Evolutionary conservation across 1,140 invertebrate genomes (phyloP).

Genomic region (Ceratina australensis): DNA sequence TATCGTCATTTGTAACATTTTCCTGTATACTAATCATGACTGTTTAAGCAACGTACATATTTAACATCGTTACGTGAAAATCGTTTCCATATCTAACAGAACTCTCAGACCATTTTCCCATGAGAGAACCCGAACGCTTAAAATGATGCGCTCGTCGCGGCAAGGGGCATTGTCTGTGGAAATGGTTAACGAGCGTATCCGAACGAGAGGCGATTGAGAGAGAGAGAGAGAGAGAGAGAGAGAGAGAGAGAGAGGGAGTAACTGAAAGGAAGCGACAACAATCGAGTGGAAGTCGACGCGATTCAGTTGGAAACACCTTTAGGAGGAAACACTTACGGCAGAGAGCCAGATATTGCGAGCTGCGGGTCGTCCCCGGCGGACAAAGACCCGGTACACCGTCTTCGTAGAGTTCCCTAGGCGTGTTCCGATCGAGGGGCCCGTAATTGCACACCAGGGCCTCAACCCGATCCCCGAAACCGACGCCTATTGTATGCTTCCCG

Average conservation of each 20-base stretch:
- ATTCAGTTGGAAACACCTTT: background rate
- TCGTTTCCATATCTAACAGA: background rate
- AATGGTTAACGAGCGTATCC: conserved; percentile 10
- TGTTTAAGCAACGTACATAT: no score
- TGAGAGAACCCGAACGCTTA: background rate
- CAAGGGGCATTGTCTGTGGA: conserved; percentile 1
- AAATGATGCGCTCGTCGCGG: conserved; percentile 2
- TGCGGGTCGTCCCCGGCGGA: conserved; percentile 67
- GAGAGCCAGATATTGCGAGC: conserved; percentile 65
- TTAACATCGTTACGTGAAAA: background rate
- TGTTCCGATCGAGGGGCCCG: conserved; percentile 70
- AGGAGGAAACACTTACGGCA: conserved; percentile 65
- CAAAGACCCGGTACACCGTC: conserved; percentile 63
- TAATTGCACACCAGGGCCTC: conserved; percentile 76
- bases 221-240: background rate
- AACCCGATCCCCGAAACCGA: conserved; percentile 58
- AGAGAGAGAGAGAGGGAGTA: background rate
- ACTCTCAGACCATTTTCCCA: background rate
- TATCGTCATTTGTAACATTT: no score
- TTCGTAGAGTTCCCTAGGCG: conserved; percentile 63
- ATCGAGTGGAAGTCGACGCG: background rate
- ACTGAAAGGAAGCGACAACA: conserved; percentile 13
- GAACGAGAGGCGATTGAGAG: background rate
- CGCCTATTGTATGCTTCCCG: conserved; percentile 16
- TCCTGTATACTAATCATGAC: no score